Evolutionary conservation across 2,113 vertebrate species (phyloP).

Genomic region (Aegotheles bennettii): DNA sequence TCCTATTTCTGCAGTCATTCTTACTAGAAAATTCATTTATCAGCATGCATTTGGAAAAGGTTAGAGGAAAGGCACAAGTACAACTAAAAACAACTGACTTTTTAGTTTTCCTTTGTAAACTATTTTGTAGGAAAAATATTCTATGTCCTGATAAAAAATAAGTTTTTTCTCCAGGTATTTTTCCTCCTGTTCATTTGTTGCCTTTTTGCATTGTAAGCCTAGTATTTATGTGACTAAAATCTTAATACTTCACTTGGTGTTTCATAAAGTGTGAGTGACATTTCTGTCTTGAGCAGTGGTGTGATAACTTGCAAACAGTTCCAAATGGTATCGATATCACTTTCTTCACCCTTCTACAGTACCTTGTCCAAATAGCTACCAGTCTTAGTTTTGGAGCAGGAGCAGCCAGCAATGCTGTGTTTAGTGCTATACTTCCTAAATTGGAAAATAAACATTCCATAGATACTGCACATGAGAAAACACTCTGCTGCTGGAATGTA

Average conservation of each 20-base stretch:
- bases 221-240: neutral
- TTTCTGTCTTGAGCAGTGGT: neutral
- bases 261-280: neutral
- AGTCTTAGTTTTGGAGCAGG: neutral
- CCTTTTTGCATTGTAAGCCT: neutral
- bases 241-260: neutral
- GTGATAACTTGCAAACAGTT: neutral
- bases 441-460: slow-evolving; percentile 14
- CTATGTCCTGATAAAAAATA: accelerated
- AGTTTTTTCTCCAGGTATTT: neutral
- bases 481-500: neutral
- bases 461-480: slow-evolving; percentile 8
- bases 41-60: neutral
- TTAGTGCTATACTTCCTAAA: neutral
- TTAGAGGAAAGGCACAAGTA: neutral
- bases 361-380: neutral
- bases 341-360: neutral
- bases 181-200: neutral
- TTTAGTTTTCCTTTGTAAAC: neutral
- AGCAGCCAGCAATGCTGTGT: neutral
- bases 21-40: neutral
- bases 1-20: neutral
- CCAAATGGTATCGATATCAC: neutral
- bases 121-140: neutral
- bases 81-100: neutral